Percentiles rank a stretch among this genome's conserved stretches.
Conservation (phyloP, 2,113 vertebrate genomes). For the Donacobius atricapilla region DNA sequence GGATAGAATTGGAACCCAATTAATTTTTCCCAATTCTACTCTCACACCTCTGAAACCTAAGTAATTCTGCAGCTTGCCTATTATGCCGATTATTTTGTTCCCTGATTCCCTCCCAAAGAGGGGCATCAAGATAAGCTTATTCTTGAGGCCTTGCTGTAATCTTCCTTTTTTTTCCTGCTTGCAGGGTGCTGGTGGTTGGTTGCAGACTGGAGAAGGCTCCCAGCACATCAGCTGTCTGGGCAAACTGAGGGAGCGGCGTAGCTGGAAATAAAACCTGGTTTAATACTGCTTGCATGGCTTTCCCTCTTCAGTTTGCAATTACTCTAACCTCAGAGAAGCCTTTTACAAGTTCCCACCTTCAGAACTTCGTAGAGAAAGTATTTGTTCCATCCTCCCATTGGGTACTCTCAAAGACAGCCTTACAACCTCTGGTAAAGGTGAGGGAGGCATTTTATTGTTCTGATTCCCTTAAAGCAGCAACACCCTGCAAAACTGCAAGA, state of each 20-base stretch:
- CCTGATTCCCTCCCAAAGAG: neutral
- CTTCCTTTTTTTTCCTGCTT: neutral
- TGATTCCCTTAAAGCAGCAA: neutral
- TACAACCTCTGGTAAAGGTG: neutral
- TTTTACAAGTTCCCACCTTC: neutral
- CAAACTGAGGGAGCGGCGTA: neutral
- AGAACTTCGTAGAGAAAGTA: neutral
- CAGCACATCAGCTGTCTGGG: constrained; percentile 14
- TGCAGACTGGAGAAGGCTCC: constrained; percentile 5
- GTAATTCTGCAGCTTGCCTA: neutral
- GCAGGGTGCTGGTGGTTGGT: neutral
- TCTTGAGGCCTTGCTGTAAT: neutral
- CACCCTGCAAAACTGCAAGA: neutral
- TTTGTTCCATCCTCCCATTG: neutral
- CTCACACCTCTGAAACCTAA: neutral
- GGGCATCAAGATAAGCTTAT: neutral
- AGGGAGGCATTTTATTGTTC: neutral
- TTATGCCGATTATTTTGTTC: constrained; percentile 12
- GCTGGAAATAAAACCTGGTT: neutral
- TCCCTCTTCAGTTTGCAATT: neutral
- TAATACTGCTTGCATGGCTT: neutral
- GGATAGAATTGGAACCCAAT: constrained; percentile 4
- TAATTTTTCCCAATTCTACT: constrained; percentile 30
- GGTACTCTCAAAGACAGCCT: neutral
- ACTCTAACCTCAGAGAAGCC: neutral